Base-by-base conservation (phyloP, 2,888 invertebrate genomes). In the Troides helena region DNA sequence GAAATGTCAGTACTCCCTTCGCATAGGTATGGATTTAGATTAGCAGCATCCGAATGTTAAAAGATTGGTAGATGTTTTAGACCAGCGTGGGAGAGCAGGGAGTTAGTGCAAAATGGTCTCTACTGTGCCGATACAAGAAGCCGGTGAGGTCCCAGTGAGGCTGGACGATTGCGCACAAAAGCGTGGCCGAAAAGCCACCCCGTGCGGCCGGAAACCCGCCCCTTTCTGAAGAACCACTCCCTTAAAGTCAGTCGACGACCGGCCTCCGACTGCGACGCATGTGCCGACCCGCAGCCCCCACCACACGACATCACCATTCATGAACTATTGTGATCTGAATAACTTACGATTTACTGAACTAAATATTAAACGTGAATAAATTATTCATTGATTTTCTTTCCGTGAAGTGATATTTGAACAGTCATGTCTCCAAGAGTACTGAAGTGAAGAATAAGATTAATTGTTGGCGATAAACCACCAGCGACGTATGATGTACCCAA, bases 401-500 rank as follows among this genome's bases (percentile, higher is more conserved):
- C 71, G 74, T 75, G 74, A 62, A 73, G 73, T 75, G 72, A 60
- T 59, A 60, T 59, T 17, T 0, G 18, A 21, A 58, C 39, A 71
- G 53, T 30, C 46, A 68, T 68, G 65, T 71, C 50, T 14, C 23
- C 30, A 12, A 36, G 58, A 67, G 46, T 36, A n/a, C 61, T 58
- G 39, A 64, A 64, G 25, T 65, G 46, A 62, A 25, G 50, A 53
- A 57, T 59, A 53, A 62, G 58, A 53, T 14, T 68, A n/a, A 57
- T 63, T 70, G 68, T 36, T 21, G 57, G 18, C 18, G 67, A 69
- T 61, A 71, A 67, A 58, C 61, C 53, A 73, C 73, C 71, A 81
- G 82, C 80, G 78, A 73, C 73, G 75, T 88, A 90, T 86, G 82
- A 92, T 92, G 92, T 90, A 90, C 87, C 92, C 92, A 62, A 87